These are phyloP conservation scores for Eristalinus aeneus DNA, from an alignment of 2,888 invertebrate genomes.

Conservation along the genomic window DNA sequence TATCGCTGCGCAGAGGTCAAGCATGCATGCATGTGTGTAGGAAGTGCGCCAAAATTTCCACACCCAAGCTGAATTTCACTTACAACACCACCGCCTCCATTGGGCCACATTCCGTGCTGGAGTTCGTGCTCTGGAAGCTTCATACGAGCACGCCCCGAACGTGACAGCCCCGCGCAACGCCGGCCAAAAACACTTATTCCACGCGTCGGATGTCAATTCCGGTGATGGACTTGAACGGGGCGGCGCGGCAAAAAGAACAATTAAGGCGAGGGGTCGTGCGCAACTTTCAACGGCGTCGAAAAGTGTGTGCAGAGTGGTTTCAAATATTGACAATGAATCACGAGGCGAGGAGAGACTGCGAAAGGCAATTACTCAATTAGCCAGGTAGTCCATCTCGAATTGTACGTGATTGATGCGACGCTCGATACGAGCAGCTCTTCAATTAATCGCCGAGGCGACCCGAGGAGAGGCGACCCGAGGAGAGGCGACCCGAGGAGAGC, in stretches of 20 bases:
- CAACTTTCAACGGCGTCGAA: not conserved
- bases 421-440: conserved; percentile 4
- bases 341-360: not conserved
- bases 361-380: conserved; percentile 42
- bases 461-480: not conserved
- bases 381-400: not conserved
- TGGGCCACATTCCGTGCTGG: not conserved
- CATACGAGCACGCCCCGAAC: not conserved
- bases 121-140: not conserved
- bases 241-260: not conserved
- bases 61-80: not conserved
- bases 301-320: conserved; percentile 11
- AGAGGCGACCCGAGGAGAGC: not conserved
- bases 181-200: not conserved
- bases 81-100: not conserved
- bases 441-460: not conserved
- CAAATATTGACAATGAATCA: conserved; percentile 31
- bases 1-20: not conserved
- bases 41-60: not conserved
- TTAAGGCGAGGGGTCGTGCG: conserved; percentile 6
- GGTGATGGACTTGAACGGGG: not conserved
- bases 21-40: not conserved
- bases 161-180: not conserved
- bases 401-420: conserved; percentile 6
- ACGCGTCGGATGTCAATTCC: not conserved